Conservation (phyloP, 2,113 vertebrate genomes). For the Hirundichthys speculiger region DNA sequence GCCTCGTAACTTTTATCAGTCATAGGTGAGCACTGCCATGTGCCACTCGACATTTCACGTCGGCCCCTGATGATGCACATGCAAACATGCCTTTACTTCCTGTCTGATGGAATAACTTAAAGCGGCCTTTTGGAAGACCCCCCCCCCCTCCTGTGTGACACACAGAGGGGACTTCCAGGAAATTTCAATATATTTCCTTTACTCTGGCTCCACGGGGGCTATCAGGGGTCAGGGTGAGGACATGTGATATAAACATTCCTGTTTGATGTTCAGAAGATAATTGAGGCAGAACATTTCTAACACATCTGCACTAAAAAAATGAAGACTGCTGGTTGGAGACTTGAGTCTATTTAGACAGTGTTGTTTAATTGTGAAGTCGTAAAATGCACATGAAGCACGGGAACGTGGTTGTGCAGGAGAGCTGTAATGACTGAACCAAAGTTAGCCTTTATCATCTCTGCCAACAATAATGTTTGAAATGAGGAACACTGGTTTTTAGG, state of each 20-base stretch:
- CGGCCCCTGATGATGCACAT: conserved; percentile 41
- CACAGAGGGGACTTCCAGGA: conserved; percentile 56
- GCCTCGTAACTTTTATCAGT: conserved; percentile 5
- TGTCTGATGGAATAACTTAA: conserved; percentile 28
- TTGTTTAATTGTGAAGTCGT: background rate
- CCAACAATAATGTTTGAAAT: too few species aligned
- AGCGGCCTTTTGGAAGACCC: background rate
- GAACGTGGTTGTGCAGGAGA: too few species aligned
- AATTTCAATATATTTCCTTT: conserved; percentile 52
- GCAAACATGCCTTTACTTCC: conserved; percentile 47
- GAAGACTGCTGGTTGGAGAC: background rate
- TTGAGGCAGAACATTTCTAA: background rate
- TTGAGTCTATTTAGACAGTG: background rate
- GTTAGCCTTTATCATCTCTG: too few species aligned
- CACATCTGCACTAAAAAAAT: background rate
- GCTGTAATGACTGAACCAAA: too few species aligned
- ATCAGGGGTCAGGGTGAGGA: conserved; percentile 26
- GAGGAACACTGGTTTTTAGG: too few species aligned
- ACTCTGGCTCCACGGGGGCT: conserved; percentile 45
- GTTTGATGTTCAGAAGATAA: conserved; percentile 5
- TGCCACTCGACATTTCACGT: conserved; percentile 22
- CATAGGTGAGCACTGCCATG: too few species aligned
- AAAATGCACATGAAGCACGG: background rate
- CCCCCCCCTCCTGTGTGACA: conserved; percentile 13
- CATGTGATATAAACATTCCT: conserved; percentile 20